Base-by-base conservation (phyloP, 1,140 invertebrate genomes). In the Mycetomoellerius zeteki region DNA sequence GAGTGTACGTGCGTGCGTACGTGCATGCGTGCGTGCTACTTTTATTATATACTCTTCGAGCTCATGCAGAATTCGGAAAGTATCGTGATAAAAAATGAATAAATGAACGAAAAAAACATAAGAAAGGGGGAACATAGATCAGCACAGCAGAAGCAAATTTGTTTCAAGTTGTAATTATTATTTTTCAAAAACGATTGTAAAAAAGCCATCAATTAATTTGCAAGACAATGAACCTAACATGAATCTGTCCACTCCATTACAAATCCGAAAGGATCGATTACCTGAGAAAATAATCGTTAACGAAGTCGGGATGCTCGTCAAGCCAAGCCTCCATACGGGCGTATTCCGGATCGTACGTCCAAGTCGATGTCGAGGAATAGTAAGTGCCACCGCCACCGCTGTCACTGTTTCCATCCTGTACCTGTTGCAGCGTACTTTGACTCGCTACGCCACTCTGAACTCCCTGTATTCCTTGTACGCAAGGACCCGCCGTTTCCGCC, bases 251-350 rank as follows among this genome's bases (percentile, higher is more conserved):
- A 2, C 2, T 24, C 52, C 54, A 78, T 30, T 21, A 1, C 8
- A 43, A 77, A 37, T 16, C 14, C 37, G 37, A 16, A 5, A 60
- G 19, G 3, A n/a, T 43, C 19, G 8, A 67, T 84, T 94, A 98
- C 98, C 98, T 98, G 91, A 99, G 96, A 94, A 99, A 99, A 95
- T 99, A 99, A 94, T 99, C 98, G 93, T 98, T 97, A 80, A 98
- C 97, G 95, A 99, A 99, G 94, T 99, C 98, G 82, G 98, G 98
- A 95, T 99, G 98, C 94, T 99, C 98, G 95, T 99, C 99, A 69
- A 99, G 96, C 99, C 99, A 99, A 86, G 98, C 97, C 95, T 99
- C 98, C 95, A 98, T 98, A 60, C 97, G 96, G 16, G 98, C 97
- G 94, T 97, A 98, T 94, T 98, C 98, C 50, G 97, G 96, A 95